Evolutionary conservation across 2,888 invertebrate genomes (phyloP).

Genomic region (Agrilus mali): DNA sequence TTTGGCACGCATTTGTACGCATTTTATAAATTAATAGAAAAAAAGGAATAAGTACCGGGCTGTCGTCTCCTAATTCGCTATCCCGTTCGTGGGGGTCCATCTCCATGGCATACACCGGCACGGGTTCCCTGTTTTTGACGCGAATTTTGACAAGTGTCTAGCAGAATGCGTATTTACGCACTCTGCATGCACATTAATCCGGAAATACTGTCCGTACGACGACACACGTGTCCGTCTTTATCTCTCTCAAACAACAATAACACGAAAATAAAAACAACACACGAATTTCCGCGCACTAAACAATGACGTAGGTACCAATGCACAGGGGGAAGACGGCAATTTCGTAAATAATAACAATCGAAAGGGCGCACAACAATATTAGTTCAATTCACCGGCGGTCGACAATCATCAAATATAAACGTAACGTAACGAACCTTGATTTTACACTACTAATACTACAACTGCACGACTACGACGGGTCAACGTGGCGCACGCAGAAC

Average conservation of each 20-base stretch:
- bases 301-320: constrained; percentile 3
- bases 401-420: no score
- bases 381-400: no score
- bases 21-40: neutral
- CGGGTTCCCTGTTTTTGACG: constrained; percentile 78
- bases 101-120: constrained; percentile 76
- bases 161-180: constrained; percentile 31
- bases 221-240: neutral
- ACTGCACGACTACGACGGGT: constrained; percentile 1
- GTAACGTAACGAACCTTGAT: neutral
- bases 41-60: constrained; percentile 54
- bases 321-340: no score
- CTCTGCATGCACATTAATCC: constrained; percentile 21
- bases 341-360: neutral
- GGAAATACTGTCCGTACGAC: neutral
- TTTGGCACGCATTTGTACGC: neutral
- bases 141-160: constrained; percentile 60
- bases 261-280: neutral
- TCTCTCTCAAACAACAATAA: neutral
- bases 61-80: constrained; percentile 63
- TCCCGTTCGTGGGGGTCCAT: constrained; percentile 48
- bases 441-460: neutral
- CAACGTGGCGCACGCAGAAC: no score
- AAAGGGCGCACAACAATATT: neutral
- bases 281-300: neutral